Conservation (phyloP, 2,888 invertebrate species). For the Pediacus dermestoides region DNA sequence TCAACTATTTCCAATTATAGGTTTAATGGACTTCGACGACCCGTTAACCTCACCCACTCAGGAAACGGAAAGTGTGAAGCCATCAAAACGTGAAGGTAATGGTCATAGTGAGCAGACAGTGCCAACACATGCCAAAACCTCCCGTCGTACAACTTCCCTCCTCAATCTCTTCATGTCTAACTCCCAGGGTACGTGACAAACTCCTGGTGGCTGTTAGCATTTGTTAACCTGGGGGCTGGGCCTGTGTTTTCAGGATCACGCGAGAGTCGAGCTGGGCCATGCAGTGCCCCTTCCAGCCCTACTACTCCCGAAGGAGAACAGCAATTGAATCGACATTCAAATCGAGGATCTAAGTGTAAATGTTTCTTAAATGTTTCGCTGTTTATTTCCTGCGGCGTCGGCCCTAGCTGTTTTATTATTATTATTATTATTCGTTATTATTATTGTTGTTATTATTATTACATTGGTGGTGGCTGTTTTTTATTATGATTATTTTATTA, state of each 20-base stretch:
- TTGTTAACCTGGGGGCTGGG: too few relatives aligned
- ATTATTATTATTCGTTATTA: too few relatives aligned
- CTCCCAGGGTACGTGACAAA: conserved; percentile 74
- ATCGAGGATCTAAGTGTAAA: conserved; percentile 80
- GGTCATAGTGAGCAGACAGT: conserved; percentile 48
- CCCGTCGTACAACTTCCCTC: conserved; percentile 90
- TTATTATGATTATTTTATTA: conserved; percentile 18
- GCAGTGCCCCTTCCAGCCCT: conserved; percentile 67
- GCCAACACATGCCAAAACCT: conserved; percentile 67
- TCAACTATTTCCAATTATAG: too few relatives aligned
- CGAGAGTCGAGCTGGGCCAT: conserved; percentile 49
- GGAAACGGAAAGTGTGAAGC: conserved; percentile 48
- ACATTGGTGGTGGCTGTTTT: conserved; percentile 36
- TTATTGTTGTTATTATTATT: too few relatives aligned
- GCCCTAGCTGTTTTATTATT: conserved; percentile 1
- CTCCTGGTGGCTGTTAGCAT: conserved; percentile 24
- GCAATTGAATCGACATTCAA: conserved; percentile 70
- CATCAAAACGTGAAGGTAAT: conserved; percentile 66
- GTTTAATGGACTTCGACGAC: conserved; percentile 45
- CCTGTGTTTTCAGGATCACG: conserved; percentile 64
- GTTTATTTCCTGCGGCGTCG: conserved; percentile 4
- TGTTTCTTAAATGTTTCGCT: too few relatives aligned
- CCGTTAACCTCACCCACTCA: conserved; percentile 39
- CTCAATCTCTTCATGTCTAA: conserved; percentile 94
- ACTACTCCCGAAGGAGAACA: conserved; percentile 60